A percentile compares a stretch with the other conserved stretches of the same genome.
Evolutionary conservation across 2,113 vertebrate genomes (phyloP).

Genomic region (Octodon degus): DNA sequence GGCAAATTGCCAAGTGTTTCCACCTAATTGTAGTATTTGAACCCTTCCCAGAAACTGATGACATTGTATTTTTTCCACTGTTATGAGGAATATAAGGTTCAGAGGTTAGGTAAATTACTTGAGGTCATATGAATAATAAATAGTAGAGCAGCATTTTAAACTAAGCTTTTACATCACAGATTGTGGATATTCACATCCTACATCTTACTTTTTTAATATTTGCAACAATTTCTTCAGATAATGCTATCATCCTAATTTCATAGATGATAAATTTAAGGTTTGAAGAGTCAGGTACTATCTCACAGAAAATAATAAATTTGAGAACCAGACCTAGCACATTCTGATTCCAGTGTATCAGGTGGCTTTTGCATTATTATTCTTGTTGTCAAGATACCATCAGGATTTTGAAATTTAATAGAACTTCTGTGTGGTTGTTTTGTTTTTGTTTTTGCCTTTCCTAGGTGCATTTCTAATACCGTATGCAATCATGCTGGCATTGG

Average conservation of each 20-base stretch:
- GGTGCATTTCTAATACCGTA: conserved; percentile 98
- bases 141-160: conserved; percentile 29
- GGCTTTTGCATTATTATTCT: conserved; percentile 32
- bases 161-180: not conserved
- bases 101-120: conserved; percentile 16
- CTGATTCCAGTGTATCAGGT: not conserved
- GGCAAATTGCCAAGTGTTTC: conserved; percentile 39
- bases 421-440: not conserved
- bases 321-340: not conserved
- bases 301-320: conserved; percentile 34
- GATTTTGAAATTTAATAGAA: not conserved
- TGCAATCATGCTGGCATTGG: conserved; percentile 91
- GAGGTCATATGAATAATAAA: conserved; percentile 14
- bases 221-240: not conserved
- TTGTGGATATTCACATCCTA: not conserved
- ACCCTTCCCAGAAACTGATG: conserved; percentile 22
- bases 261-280: conserved; percentile 13
- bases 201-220: conserved; percentile 36
- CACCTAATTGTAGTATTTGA: conserved; percentile 15
- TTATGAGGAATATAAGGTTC: conserved; percentile 23
- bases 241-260: not conserved
- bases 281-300: conserved; percentile 22
- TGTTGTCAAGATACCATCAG: not conserved
- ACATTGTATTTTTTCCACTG: not conserved
- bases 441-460: conserved; percentile 74